Evolutionary conservation across 1,140 invertebrate species (phyloP), one percentile per base, ranked within the genome.

Genomic region (Atta texana): DNA sequence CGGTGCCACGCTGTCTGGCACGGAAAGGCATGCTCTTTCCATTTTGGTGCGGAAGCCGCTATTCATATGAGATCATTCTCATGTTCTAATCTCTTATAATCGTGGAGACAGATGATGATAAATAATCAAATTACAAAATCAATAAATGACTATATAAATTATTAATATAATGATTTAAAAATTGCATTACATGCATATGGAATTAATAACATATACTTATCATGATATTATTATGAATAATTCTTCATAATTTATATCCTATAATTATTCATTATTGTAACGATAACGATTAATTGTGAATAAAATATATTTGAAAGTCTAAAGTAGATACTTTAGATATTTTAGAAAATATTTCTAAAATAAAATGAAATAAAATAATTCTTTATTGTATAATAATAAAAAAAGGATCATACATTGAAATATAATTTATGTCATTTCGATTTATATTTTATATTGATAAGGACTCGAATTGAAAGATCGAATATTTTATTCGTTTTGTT

Each of bases 1-100:
- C 59, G 91, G 91, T 93, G 92, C 92, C 92, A 92, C 88, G 91
- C 91, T 91, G 92, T 93, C 92, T 93, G 88, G 75, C 61, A 57
- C 61, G 57, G 61, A 91, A 14, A 82, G 24, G 6, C 34, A 51
- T 44, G 18, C 21, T 57, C 49, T 21, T 53, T 61, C 39, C 10
- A 49, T 71, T n/a, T 6, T 10, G 53, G 63, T 7, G 31, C 31
- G 16, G 57, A 77, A 72, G 31, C 14, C 14, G 39, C 39, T 55
- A 39, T 53, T 44, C 31, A 44, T 16, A 57, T 10, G 31, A 16
- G 12, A 81, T 39, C 39, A 14, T 72, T n/a, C 12, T 44, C 34
- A n/a, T 14, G 39, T 71, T 71, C 10, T 21, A 59, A 44, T 63
- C 16, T 63, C 18, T 28, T 12, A 18, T n/a, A 28, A 44, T 28